Evolutionary conservation across 2,888 invertebrate genomes (phyloP).

Genomic region (Apotomis betuletana): DNA sequence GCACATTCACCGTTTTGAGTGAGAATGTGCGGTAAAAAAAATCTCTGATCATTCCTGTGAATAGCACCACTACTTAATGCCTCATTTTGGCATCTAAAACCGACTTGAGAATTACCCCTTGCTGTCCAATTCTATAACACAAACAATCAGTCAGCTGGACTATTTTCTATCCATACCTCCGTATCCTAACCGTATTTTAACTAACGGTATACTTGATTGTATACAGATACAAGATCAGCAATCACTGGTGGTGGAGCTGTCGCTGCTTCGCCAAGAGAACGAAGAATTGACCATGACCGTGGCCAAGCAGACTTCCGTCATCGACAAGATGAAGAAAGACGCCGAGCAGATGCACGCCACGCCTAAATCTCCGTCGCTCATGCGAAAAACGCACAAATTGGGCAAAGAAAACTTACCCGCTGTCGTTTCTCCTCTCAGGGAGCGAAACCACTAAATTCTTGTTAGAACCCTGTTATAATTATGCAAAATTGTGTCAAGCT

Average conservation of each 20-base stretch:
- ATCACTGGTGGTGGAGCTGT: slow-evolving; percentile 75
- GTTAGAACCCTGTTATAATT: no score
- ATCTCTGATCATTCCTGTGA: no score
- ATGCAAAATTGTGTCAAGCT: no score
- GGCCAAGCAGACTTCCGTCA: slow-evolving; percentile 74
- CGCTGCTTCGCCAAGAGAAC: slow-evolving; percentile 77
- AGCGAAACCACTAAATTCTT: slow-evolving; percentile 66
- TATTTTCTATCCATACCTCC: no score
- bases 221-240: slow-evolving; percentile 75
- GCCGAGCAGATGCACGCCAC: slow-evolving; percentile 63
- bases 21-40: no score
- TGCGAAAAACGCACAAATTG: slow-evolving; percentile 69
- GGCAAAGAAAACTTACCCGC: slow-evolving; percentile 75
- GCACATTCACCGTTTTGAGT: no score
- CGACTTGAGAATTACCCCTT: no score
- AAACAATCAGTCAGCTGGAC: no score
- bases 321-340: slow-evolving; percentile 76
- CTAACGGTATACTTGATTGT: not conserved
- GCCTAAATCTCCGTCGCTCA: slow-evolving; percentile 73
- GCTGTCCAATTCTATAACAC: no score
- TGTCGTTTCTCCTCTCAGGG: slow-evolving; percentile 74
- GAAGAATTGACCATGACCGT: slow-evolving; percentile 74
- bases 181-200: not conserved
- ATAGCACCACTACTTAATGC: no score
- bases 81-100: no score